phyloP scores from a whole-genome alignment of 2,888 invertebrate species.

The Drosophila quinaria region DNA sequence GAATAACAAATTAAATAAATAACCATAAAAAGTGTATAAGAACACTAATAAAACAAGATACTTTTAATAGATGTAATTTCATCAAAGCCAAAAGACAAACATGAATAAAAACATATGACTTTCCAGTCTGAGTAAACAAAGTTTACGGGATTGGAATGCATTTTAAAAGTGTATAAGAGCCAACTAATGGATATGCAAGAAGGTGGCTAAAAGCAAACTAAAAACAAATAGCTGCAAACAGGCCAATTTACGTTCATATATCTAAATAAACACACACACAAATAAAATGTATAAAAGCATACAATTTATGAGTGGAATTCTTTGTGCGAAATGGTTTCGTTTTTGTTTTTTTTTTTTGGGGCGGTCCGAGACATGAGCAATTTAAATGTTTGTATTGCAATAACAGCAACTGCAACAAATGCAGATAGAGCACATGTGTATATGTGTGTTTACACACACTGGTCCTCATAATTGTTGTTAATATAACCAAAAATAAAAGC shows the following conservation, averaged over 20 bases:
- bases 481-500: slow-evolving; percentile 63
- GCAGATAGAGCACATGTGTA: slow-evolving; percentile 6
- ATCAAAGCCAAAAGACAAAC: neutral
- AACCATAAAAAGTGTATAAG: neutral
- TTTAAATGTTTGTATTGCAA: slow-evolving; percentile 37
- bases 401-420: slow-evolving; percentile 29
- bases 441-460: slow-evolving; percentile 12
- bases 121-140: neutral
- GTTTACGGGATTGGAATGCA: slow-evolving; percentile 14
- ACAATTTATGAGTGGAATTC: slow-evolving; percentile 39
- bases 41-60: neutral
- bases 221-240: slow-evolving; percentile 53
- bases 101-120: neutral
- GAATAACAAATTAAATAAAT: neutral
- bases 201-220: slow-evolving; percentile 46
- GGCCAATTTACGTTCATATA: slow-evolving; percentile 58
- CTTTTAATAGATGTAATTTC: neutral
- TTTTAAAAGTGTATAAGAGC: slow-evolving; percentile 56
- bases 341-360: slow-evolving; percentile 28
- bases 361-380: neutral
- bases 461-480: slow-evolving; percentile 72
- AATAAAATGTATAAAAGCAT: slow-evolving; percentile 26
- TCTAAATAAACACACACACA: slow-evolving; percentile 63
- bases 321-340: slow-evolving; percentile 30
- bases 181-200: slow-evolving; percentile 9